Conservation (phyloP, 2,888 invertebrate genomes). For the Hirtodrosophila histrioides region DNA sequence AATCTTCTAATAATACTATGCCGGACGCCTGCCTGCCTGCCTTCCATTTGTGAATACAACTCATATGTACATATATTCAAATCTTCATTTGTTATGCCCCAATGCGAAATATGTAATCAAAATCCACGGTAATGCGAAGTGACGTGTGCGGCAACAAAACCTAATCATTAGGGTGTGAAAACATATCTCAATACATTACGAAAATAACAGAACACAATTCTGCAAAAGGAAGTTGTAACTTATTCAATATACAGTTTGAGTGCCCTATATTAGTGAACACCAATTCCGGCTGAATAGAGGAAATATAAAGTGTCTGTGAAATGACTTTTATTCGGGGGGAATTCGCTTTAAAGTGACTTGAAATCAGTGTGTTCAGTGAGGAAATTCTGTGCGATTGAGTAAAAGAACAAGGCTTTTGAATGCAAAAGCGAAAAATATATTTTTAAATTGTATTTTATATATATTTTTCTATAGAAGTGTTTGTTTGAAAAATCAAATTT, state of each 20-base stretch:
- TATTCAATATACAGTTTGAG: slow-evolving; percentile 18
- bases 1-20: slow-evolving; percentile 45
- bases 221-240: slow-evolving; percentile 38
- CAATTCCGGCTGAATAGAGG: slow-evolving; percentile 4
- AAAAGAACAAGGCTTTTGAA: too few relatives aligned
- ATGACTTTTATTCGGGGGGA: too few relatives aligned
- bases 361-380: too few relatives aligned
- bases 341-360: too few relatives aligned
- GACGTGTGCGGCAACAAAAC: slow-evolving; percentile 32
- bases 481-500: too few relatives aligned
- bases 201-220: slow-evolving; percentile 6
- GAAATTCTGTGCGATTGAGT: too few relatives aligned
- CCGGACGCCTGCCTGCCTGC: slow-evolving; percentile 56
- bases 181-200: not conserved
- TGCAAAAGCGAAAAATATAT: too few relatives aligned
- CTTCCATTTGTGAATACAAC: slow-evolving; percentile 29
- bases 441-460: too few relatives aligned
- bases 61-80: slow-evolving; percentile 33
- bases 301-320: slow-evolving; percentile 5
- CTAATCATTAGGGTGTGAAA: slow-evolving; percentile 20
- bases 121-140: slow-evolving; percentile 34
- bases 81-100: slow-evolving; percentile 17
- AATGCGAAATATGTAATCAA: slow-evolving; percentile 28
- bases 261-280: slow-evolving; percentile 12
- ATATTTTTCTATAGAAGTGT: too few relatives aligned